Evolutionary conservation across 2,888 invertebrate species (phyloP).

Genomic region (Osedax frankpressi): DNA sequence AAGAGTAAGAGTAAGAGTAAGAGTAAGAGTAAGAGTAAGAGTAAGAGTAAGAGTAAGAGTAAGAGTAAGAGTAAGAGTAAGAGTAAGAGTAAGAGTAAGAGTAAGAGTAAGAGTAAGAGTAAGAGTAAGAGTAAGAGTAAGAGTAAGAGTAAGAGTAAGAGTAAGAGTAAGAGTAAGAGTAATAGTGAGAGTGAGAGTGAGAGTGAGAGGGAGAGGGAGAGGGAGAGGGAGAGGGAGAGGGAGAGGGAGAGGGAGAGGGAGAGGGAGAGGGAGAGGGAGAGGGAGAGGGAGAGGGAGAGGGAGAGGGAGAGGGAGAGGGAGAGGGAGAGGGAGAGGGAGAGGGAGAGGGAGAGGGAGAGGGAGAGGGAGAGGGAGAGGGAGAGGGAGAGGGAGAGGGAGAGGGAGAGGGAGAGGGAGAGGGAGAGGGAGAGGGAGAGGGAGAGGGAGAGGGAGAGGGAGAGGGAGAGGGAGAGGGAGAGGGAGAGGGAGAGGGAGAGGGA

Average conservation of each 20-base stretch:
- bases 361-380: slow-evolving; percentile 3
- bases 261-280: slow-evolving; percentile 18
- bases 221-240: slow-evolving; percentile 8
- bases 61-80: background rate
- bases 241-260: slow-evolving; percentile 1
- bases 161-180: too few relatives aligned
- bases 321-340: background rate
- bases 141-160: background rate
- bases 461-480: slow-evolving; percentile 21
- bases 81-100: slow-evolving; percentile 19
- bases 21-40: background rate
- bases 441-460: background rate
- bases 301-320: background rate
- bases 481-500: slow-evolving; percentile 22
- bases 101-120: slow-evolving; percentile 21
- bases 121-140: background rate
- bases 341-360: slow-evolving; percentile 16
- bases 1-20: background rate
- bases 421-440: background rate
- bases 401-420: background rate
- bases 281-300: slow-evolving; percentile 13
- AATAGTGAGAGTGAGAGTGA: background rate
- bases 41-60: background rate
- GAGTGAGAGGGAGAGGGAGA: slow-evolving; percentile 9
- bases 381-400: background rate